phyloP scores from a whole-genome alignment of 2,113 vertebrate species.

The human region DNA sequence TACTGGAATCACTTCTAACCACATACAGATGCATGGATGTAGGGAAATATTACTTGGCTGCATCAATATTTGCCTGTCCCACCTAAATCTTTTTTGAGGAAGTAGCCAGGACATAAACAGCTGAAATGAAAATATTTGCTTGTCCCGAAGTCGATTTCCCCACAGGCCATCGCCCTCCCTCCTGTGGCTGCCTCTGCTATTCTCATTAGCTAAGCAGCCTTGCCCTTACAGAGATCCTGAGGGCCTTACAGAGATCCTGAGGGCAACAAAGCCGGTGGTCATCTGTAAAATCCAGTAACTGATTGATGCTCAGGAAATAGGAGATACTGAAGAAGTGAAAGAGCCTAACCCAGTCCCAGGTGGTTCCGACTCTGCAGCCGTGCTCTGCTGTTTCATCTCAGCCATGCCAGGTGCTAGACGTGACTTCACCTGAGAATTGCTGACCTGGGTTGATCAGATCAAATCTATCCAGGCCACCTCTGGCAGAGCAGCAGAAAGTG shows the following conservation, averaged over 20 bases:
- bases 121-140: conserved; percentile 62
- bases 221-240: not conserved
- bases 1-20: not conserved
- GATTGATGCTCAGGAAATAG: not conserved
- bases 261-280: not conserved
- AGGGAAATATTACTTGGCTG: conserved; percentile 1
- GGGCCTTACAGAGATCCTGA: not conserved
- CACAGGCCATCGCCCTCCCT: not conserved
- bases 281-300: not conserved
- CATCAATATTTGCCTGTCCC: conserved; percentile 48
- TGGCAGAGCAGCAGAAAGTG: not conserved
- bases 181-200: not conserved
- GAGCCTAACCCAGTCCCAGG: not conserved
- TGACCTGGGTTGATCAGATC: not conserved
- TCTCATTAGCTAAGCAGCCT: not conserved
- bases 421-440: not conserved
- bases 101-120: conserved; percentile 42
- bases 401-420: not conserved
- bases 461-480: not conserved
- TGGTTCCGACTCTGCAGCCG: not conserved
- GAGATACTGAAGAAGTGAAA: not conserved
- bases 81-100: not conserved
- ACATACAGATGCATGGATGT: not conserved
- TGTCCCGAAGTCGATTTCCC: conserved; percentile 28
- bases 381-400: not conserved